phyloP scores from a whole-genome alignment of 2,888 invertebrate genomes.

The Eulithis prunata region DNA sequence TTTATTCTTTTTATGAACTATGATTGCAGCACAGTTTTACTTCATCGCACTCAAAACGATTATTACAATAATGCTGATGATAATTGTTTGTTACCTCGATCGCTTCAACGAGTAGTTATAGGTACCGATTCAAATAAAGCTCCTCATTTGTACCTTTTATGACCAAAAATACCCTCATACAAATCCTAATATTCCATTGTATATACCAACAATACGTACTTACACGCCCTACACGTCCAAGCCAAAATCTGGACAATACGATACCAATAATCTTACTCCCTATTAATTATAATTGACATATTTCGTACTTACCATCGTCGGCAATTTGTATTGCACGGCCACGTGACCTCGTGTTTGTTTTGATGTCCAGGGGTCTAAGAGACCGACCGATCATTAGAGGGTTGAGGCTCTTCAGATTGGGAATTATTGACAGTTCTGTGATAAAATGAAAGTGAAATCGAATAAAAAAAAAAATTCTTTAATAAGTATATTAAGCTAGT shows the following conservation, averaged over 20 bases:
- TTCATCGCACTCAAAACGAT: no score
- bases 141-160: constrained; percentile 20
- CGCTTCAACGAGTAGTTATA: background rate
- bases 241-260: constrained; percentile 59
- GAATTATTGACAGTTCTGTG: constrained; percentile 42
- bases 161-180: constrained; percentile 29
- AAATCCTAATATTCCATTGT: constrained; percentile 35
- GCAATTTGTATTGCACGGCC: constrained; percentile 74
- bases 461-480: background rate
- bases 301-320: constrained; percentile 62
- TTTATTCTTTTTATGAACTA: no score
- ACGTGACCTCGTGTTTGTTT: constrained; percentile 78
- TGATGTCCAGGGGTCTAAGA: constrained; percentile 73
- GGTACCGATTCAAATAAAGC: background rate
- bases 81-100: no score
- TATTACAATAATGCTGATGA: no score
- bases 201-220: constrained; percentile 39
- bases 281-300: constrained; percentile 84
- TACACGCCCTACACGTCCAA: constrained; percentile 53
- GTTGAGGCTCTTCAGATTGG: constrained; percentile 49
- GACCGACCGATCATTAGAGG: constrained; percentile 60
- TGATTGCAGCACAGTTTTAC: no score
- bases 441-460: constrained; percentile 18
- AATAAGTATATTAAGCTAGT: no score
- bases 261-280: constrained; percentile 71